A percentile compares a stretch with the other conserved stretches of the same genome.
Evolutionary conservation across 2,113 vertebrate genomes (phyloP).

Genomic region (Plestiodon gilberti): DNA sequence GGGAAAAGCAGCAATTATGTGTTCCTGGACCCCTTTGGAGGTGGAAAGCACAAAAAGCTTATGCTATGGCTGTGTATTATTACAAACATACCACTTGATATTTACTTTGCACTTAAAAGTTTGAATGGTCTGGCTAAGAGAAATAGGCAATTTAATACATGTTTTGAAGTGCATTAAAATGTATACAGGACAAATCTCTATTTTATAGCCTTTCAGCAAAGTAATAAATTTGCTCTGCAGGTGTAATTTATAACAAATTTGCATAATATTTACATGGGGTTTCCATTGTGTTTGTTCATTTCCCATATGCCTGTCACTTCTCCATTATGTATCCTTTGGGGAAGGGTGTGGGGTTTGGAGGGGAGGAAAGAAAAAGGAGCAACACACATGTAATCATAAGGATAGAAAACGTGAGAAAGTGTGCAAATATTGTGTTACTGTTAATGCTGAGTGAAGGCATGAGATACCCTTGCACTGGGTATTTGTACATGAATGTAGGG

Average conservation of each 20-base stretch:
- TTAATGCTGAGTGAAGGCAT: slow-evolving; percentile 37
- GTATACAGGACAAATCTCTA: slow-evolving; percentile 71
- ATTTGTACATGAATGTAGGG: background rate
- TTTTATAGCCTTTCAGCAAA: slow-evolving; percentile 68
- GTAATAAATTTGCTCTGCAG: slow-evolving; percentile 72
- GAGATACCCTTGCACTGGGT: slow-evolving; percentile 4
- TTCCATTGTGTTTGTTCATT: slow-evolving; percentile 66
- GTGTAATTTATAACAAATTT: slow-evolving; percentile 74
- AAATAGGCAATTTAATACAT: slow-evolving; percentile 71
- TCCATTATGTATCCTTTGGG: slow-evolving; percentile 54
- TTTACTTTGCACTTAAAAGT: slow-evolving; percentile 77
- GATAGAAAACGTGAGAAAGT: slow-evolving; percentile 31
- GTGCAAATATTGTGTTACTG: slow-evolving; percentile 28
- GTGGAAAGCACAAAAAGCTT: slow-evolving; percentile 68
- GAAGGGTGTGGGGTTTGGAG: slow-evolving; percentile 4
- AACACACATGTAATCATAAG: slow-evolving; percentile 53
- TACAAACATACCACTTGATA: slow-evolving; percentile 68
- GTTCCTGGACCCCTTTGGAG: slow-evolving; percentile 70
- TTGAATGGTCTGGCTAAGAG: slow-evolving; percentile 70
- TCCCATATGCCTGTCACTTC: slow-evolving; percentile 55
- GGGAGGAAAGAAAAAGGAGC: slow-evolving; percentile 32
- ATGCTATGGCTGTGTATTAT: slow-evolving; percentile 59
- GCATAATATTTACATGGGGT: slow-evolving; percentile 70
- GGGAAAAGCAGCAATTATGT: slow-evolving; percentile 75
- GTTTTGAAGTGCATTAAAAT: slow-evolving; percentile 72